Evolutionary conservation across 2,797 vertebrate genomes (phyloP).

Genomic region (Urophycis tenuis): DNA sequence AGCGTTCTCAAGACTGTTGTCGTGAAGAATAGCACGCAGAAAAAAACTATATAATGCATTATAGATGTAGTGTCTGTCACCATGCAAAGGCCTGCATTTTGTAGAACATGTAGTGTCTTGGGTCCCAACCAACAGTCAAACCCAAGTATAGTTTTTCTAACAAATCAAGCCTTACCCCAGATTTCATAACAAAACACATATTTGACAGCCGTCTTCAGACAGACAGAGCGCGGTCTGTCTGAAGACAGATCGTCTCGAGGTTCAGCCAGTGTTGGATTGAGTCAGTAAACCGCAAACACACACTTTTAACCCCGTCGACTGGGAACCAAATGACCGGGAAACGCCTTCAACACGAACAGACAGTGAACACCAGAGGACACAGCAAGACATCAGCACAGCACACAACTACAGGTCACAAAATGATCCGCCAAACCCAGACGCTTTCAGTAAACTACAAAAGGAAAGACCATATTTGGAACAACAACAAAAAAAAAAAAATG

Average conservation of each 20-base stretch:
- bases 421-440: no score
- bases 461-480: neutral
- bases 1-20: constrained; percentile 13
- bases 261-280: neutral
- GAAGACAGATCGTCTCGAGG: neutral
- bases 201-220: neutral
- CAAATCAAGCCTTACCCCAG: neutral
- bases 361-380: neutral
- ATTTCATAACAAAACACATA: neutral
- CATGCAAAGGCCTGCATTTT: neutral
- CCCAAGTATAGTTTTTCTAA: neutral
- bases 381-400: neutral
- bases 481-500: no score
- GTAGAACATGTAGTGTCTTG: neutral
- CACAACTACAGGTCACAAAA: neutral
- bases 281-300: neutral
- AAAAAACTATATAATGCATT: neutral
- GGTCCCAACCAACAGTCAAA: neutral
- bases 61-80: neutral
- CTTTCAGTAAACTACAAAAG: no score
- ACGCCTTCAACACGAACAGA: neutral
- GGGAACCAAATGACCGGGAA: neutral
- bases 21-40: neutral
- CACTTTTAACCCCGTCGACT: neutral
- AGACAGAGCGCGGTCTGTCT: no score